Evolutionary conservation across 2,888 invertebrate species (phyloP), one percentile per base, ranked within the genome.

Genomic region (Gymnosoma rotundatum): DNA sequence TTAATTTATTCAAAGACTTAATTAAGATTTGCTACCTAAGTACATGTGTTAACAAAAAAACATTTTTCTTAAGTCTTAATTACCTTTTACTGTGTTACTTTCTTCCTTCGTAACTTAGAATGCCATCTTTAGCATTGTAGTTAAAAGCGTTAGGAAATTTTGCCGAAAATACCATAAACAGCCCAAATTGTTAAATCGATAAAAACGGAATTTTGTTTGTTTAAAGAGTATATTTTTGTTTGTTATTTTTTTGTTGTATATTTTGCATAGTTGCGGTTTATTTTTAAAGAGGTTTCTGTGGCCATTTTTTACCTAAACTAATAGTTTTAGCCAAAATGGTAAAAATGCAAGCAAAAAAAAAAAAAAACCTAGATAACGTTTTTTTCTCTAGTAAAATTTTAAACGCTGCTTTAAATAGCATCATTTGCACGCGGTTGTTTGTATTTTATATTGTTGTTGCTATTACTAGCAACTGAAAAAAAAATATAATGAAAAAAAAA

Each of bases 351-450:
- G 67, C 61, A 52, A 72, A 76, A n/a, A 63, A 60, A 72, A 60
- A 72, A 67, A 16, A 63, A 67, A 78, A 50, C 52, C 60, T 83
- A 85, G 86, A 80, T 83, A 83, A 83, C 76, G 84, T 72, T 69
- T 67, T 76, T 58, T 50, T 60, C 20, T 78, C 78, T 73, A 69
- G 89, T 90, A 88, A 89, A 89, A 89, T 90, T 81, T 90, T 89
- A 90, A 90, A 90, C 88, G 90, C 88, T 89, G 89, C 88, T 90
- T 82, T 89, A 89, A 90, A 90, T 89, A 88, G 90, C 90, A 89
- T 89, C 89, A 90, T 90, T 90, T 90, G 90, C 90, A 90, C 90
- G 89, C 90, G 88, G 89, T 86, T 87, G 87, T 89, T 89, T 56
- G 45, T 69, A 20, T 78, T 21, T 20, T 60, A 8, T 32, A 32